Evolutionary conservation across 2,888 invertebrate species (phyloP).

Genomic region (Clusia tigrina): DNA sequence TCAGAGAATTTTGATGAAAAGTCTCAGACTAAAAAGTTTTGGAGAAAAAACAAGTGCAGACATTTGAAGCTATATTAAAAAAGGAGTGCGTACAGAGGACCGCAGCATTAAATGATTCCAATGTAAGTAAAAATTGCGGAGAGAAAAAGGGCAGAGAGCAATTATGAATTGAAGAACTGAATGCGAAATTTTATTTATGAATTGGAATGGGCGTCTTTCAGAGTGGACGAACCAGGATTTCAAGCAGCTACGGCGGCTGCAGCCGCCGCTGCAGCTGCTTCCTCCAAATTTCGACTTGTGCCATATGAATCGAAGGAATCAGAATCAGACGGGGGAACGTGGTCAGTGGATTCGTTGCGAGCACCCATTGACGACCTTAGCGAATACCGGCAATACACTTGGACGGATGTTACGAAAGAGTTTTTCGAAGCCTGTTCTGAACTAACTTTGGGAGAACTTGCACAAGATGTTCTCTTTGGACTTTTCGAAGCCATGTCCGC

Average conservation of each 20-base stretch:
- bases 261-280: constrained; percentile 52
- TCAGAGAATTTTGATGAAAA: too few relatives aligned
- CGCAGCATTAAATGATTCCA: constrained; percentile 30
- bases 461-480: constrained; percentile 91
- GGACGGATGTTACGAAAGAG: constrained; percentile 66
- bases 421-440: constrained; percentile 74
- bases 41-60: too few relatives aligned
- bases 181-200: too few relatives aligned
- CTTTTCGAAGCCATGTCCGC: constrained; percentile 99
- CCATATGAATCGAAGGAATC: constrained; percentile 24
- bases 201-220: constrained; percentile 20
- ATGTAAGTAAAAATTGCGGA: constrained; percentile 27
- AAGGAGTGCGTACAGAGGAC: neutral
- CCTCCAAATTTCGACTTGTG: constrained; percentile 17
- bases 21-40: too few relatives aligned
- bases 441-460: constrained; percentile 85
- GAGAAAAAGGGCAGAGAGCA: neutral
- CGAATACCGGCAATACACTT: constrained; percentile 59
- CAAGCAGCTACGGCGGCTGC: constrained; percentile 55
- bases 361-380: constrained; percentile 51
- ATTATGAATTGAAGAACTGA: too few relatives aligned
- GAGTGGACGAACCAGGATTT: constrained; percentile 49
- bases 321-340: constrained; percentile 34
- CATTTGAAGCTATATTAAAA: neutral
- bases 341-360: constrained; percentile 47